Evolutionary conservation across 53 echinoderm and acorn worm species (phyloP), one percentile per base, ranked within the genome.

Genomic region (Hippasteria phrygiana): DNA sequence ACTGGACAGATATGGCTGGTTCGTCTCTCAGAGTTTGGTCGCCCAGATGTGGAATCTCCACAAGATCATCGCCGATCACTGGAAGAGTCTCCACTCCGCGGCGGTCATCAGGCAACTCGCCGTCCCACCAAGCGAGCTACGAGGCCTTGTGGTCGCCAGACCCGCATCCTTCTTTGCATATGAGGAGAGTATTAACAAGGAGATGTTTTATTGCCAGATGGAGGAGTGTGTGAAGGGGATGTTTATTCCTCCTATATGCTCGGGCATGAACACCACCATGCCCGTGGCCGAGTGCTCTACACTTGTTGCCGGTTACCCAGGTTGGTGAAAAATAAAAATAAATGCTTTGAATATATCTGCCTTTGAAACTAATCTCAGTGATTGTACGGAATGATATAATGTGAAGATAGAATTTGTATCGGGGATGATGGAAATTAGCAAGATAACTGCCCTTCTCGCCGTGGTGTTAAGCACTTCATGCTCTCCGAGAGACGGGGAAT

Each of bases 1-100:
- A 22, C 16, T 11, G n/a, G 33, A 37, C 56, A 97, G 97, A 75
- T 97, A 86, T 79, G 97, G 97, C 10, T 97, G 97, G 97, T 95
- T 90, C 66, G 77, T 95, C 28, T 86, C 95, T 3, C 79, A 81
- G 35, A 74, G 73, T 3, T 73, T 95, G 8, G 97, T 97, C 12
- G 73, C 39, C 10, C 55, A 78, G 51, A 72, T 93, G 51, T 97
- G 94, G 94, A 84, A 90, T 43, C 81, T 17, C 18, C 69, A 93
- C 12, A 73, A 87, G 33, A 76, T 92, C 43, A 87, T 95, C 8
- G 92, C 88, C 22, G 97, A 97, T 53, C 97, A 97, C 88, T 97
- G 97, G 97, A 90, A 95, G 27, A 88, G 92, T 31, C 75, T 97
- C 13, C 88, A 95, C 62, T 76, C 81, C 46, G 67, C 88, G 0